Evolutionary conservation across 2,797 vertebrate genomes (phyloP).

Genomic region (Helicolenus hilgendorfi): DNA sequence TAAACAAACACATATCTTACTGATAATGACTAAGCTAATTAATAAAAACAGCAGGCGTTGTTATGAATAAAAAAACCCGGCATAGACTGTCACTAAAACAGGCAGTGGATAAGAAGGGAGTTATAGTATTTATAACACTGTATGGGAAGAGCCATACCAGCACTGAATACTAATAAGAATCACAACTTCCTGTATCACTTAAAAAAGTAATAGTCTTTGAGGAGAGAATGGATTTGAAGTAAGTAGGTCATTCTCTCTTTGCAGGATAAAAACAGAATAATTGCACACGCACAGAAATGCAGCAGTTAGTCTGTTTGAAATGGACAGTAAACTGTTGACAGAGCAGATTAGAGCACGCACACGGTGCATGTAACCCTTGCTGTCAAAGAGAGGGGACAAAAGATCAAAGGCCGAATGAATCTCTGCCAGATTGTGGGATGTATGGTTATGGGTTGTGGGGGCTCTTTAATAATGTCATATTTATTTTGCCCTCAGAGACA

Average conservation of each 20-base stretch:
- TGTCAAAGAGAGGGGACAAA: neutral
- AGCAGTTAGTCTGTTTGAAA: neutral
- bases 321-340: neutral
- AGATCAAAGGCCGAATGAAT: neutral
- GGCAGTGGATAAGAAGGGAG: neutral
- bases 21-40: neutral
- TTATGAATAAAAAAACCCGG: neutral
- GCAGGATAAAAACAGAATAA: conserved; percentile 1
- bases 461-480: neutral
- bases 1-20: neutral
- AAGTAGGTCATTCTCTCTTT: conserved; percentile 2
- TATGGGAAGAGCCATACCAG: neutral
- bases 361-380: conserved; percentile 1
- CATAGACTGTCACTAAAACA: neutral
- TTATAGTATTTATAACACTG: neutral
- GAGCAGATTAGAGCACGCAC: neutral
- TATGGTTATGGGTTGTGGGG: neutral
- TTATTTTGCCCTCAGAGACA: neutral
- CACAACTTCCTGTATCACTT: neutral
- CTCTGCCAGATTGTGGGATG: neutral
- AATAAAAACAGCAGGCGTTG: neutral
- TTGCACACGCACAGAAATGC: neutral
- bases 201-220: neutral
- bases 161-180: conserved; percentile 4
- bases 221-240: conserved; percentile 11